phyloP scores from a whole-genome alignment of 2,888 invertebrate species.

The Tetramorium bicarinatum region DNA sequence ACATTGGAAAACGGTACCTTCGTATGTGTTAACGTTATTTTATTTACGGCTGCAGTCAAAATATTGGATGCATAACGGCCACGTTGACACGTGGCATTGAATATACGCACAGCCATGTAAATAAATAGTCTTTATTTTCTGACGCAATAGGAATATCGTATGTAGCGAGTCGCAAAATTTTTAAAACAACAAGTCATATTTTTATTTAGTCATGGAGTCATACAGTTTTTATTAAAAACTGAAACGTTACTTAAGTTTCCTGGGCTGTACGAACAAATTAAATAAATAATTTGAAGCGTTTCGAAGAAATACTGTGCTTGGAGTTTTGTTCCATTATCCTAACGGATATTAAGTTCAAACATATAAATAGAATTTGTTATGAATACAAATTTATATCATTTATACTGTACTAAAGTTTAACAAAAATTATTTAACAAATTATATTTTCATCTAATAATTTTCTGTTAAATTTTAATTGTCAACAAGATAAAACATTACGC shows the following conservation, averaged over 20 bases:
- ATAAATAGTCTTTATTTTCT: slow-evolving; percentile 53
- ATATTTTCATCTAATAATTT: background rate
- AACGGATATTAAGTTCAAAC: background rate
- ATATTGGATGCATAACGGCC: slow-evolving; percentile 39
- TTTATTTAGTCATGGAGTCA: slow-evolving; percentile 43
- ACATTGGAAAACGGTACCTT: background rate
- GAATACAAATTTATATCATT: background rate
- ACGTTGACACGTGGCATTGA: slow-evolving; percentile 38
- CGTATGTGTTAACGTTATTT: slow-evolving; percentile 29
- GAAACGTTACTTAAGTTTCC: background rate
- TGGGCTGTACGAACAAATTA: background rate
- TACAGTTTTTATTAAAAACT: slow-evolving; percentile 44
- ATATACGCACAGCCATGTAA: slow-evolving; percentile 39
- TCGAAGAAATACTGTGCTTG: background rate
- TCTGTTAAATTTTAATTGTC: background rate
- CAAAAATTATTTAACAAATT: background rate
- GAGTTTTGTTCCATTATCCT: background rate
- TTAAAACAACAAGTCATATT: slow-evolving; percentile 54
- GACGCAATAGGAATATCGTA: slow-evolving; percentile 36
- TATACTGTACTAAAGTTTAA: background rate
- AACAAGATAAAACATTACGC: background rate
- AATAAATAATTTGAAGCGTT: slow-evolving; percentile 22
- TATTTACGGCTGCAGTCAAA: slow-evolving; percentile 45
- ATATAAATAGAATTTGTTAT: background rate
- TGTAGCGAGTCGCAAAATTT: slow-evolving; percentile 23